Evolutionary conservation across 2,888 invertebrate species (phyloP), one percentile per base, ranked within the genome.

Genomic region (Amphimallon solstitiale): DNA sequence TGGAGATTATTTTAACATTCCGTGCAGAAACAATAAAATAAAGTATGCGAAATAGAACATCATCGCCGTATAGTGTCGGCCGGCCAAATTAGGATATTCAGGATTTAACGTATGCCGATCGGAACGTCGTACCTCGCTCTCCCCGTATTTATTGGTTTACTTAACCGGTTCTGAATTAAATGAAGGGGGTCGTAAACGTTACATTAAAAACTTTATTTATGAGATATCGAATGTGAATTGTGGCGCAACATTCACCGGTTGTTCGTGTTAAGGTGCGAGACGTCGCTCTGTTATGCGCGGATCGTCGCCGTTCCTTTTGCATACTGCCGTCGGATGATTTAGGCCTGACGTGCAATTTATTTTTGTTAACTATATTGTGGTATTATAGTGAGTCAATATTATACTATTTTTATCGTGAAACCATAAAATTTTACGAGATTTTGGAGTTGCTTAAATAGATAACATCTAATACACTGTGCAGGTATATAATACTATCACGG

Each of bases 201-300:
- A 70, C 74, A 75, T 73, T 75, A 74, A 75, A 74, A 74, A 72
- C 70, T 70, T 75, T 75, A 74, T 76, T 75, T 75, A 71, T 74
- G 72, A 68, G 70, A 62, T 69, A 71, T 67, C 66, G 65, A 65
- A 67, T 66, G 68, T 73, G 71, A 73, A 72, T 70, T 72, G 72
- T 71, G 66, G 68, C 70, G 61, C 48, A 45, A 46, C 56, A 66
- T 64, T 65, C 65, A 43, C 51, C 49, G 48, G 45, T 35, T 43
- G 51, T 45, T 52, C 43, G 48, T 49, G 59, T 49, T 65, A 65
- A 56, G 63, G 48, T 63, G 54, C 52, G 35, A 56, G 43, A 66
- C 34, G 46, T 60, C 56, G 40, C 40, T 40, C 40, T 56, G 40
- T 35, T 52, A 56, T 40, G 56, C 56, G 21, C 56, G 56, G n/a